Percentiles rank a stretch among this genome's conserved stretches.
Conservation (phyloP, 2,888 invertebrate genomes). For the Brachyptera risi region DNA sequence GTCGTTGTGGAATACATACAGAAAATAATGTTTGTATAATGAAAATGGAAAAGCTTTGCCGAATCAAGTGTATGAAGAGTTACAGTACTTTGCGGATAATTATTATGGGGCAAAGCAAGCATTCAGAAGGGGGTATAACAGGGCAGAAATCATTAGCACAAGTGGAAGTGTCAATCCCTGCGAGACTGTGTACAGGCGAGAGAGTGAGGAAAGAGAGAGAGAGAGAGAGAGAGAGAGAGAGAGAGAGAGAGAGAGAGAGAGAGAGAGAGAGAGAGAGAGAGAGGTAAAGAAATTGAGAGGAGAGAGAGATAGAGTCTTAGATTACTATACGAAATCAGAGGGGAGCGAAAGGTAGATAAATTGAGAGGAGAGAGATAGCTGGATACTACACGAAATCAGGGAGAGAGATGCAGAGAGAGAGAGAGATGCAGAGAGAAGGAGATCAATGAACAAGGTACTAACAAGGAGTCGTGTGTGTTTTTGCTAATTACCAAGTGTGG, state of each 20-base stretch:
- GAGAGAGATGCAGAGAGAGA: neutral
- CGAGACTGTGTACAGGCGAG: too few relatives aligned
- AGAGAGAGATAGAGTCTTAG: too few relatives aligned
- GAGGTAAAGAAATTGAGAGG: neutral
- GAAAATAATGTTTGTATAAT: too few relatives aligned
- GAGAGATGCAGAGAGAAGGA: neutral
- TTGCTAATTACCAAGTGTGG: slow-evolving; percentile 34
- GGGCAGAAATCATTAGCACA: slow-evolving; percentile 30
- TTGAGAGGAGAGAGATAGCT: neutral
- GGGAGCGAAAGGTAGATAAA: neutral
- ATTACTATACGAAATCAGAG: too few relatives aligned
- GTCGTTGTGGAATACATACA: too few relatives aligned
- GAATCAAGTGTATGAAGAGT: too few relatives aligned
- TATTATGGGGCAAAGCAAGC: neutral
- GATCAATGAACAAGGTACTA: neutral
- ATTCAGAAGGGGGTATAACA: neutral
- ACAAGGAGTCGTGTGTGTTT: slow-evolving; percentile 10
- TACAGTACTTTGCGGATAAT: neutral
- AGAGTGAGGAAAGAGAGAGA: neutral
- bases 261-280: neutral
- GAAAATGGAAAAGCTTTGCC: too few relatives aligned
- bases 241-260: neutral
- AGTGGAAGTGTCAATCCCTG: slow-evolving; percentile 21
- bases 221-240: neutral
- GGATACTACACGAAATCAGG: too few relatives aligned